A percentile compares a stretch with the other conserved stretches of the same genome.
Conservation (phyloP, 2,113 vertebrate species). For the Crocuta crocuta region DNA sequence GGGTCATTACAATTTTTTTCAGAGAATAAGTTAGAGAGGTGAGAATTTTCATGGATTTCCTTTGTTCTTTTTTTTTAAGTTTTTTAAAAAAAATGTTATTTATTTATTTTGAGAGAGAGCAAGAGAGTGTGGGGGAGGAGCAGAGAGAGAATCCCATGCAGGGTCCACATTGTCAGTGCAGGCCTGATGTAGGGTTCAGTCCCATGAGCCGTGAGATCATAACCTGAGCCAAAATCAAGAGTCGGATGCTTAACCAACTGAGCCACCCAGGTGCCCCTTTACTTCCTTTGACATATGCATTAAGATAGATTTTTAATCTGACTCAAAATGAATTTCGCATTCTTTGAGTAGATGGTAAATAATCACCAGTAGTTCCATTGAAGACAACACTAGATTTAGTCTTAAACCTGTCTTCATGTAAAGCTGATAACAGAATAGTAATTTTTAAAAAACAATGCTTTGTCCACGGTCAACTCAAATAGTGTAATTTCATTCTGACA, state of each 20-base stretch:
- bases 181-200: too few relatives aligned
- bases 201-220: too few relatives aligned
- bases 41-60: neutral
- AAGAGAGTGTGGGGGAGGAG: too few relatives aligned
- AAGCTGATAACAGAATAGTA: neutral
- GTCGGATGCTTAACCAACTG: too few relatives aligned
- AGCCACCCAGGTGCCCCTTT: too few relatives aligned
- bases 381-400: neutral
- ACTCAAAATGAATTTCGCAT: conserved; percentile 22
- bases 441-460: conserved; percentile 23
- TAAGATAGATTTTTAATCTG: conserved; percentile 45
- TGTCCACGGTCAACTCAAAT: neutral
- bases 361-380: neutral
- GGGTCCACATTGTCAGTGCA: too few relatives aligned
- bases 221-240: too few relatives aligned
- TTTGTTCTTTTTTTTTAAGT: too few relatives aligned
- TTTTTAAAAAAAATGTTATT: too few relatives aligned
- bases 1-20: neutral
- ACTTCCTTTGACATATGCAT: neutral
- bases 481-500: neutral
- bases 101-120: too few relatives aligned
- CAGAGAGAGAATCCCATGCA: too few relatives aligned
- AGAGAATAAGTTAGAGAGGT: neutral
- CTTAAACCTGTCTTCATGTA: neutral
- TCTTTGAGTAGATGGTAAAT: conserved; percentile 33